Evolutionary conservation across 2,888 invertebrate genomes (phyloP).

Genomic region (Cerastis leucographa): DNA sequence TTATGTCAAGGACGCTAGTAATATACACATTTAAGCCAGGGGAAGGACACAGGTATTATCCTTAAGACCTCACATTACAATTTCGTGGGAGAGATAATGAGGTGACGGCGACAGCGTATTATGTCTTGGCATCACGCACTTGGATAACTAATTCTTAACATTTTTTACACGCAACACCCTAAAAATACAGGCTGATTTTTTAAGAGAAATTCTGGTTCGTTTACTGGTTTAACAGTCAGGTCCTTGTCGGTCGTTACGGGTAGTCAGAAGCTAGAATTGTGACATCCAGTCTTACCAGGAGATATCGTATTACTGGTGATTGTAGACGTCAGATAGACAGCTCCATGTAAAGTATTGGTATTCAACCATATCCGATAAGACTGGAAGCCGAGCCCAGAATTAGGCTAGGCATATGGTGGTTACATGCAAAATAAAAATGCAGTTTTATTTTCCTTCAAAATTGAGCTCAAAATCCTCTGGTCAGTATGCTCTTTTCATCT

Average conservation of each 20-base stretch:
- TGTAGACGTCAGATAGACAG: neutral
- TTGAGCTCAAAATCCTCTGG: neutral
- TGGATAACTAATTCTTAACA: neutral
- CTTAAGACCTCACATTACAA: constrained; percentile 32
- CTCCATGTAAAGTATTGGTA: neutral
- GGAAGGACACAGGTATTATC: constrained; percentile 30
- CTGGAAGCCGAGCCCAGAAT: neutral
- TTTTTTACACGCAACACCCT: neutral
- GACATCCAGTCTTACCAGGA: neutral
- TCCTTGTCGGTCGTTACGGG: neutral
- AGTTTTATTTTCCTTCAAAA: neutral
- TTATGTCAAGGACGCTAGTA: constrained; percentile 39
- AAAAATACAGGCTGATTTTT: neutral
- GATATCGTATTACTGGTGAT: neutral
- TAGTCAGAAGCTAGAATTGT: neutral
- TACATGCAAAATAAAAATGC: neutral
- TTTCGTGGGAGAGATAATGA: constrained; percentile 31
- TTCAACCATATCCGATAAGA: neutral
- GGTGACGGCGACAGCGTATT: constrained; percentile 20
- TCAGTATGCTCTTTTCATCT: neutral
- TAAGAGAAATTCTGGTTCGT: neutral
- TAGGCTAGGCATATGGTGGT: neutral
- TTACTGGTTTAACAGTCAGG: neutral
- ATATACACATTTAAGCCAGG: constrained; percentile 32
- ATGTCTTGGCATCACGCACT: neutral